A percentile compares a stretch with the other conserved stretches of the same genome.
These are phyloP conservation scores for Omphaloscelis lunosa DNA, from an alignment of 2,888 invertebrate genomes.

Conservation along the genomic window DNA sequence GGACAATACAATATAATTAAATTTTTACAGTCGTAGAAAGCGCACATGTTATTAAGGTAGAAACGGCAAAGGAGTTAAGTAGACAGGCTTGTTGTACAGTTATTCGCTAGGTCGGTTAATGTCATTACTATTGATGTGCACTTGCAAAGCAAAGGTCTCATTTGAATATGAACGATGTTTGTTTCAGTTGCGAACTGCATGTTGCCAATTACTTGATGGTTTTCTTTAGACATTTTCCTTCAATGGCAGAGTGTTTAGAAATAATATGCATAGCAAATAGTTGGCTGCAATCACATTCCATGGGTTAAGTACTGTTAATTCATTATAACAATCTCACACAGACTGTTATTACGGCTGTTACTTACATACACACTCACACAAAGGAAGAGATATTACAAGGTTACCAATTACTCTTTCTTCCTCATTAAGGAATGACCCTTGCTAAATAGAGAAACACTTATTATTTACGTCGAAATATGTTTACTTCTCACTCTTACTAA, in stretches of 20 bases:
- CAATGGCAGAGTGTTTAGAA: background rate
- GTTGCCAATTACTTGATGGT: background rate
- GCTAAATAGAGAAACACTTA: too few species aligned
- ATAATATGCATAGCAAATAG: background rate
- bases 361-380: too few species aligned
- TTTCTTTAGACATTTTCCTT: background rate
- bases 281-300: too few species aligned
- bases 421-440: too few species aligned
- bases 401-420: too few species aligned
- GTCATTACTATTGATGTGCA: slow-evolving; percentile 30
- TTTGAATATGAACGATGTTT: slow-evolving; percentile 39
- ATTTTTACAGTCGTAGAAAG: slow-evolving; percentile 30
- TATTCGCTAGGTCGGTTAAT: background rate
- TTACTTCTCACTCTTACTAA: too few species aligned
- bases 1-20: slow-evolving; percentile 36
- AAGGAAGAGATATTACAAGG: too few species aligned
- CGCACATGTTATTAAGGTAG: slow-evolving; percentile 1
- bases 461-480: too few species aligned
- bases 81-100: slow-evolving; percentile 14
- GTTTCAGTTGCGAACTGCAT: slow-evolving; percentile 6
- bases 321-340: too few species aligned
- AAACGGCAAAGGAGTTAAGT: background rate
- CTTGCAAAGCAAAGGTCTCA: slow-evolving; percentile 18
- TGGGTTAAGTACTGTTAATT: too few species aligned
- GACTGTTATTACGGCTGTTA: too few species aligned